phyloP scores from a whole-genome alignment of 2,888 invertebrate species.

The Papilio gigon region DNA sequence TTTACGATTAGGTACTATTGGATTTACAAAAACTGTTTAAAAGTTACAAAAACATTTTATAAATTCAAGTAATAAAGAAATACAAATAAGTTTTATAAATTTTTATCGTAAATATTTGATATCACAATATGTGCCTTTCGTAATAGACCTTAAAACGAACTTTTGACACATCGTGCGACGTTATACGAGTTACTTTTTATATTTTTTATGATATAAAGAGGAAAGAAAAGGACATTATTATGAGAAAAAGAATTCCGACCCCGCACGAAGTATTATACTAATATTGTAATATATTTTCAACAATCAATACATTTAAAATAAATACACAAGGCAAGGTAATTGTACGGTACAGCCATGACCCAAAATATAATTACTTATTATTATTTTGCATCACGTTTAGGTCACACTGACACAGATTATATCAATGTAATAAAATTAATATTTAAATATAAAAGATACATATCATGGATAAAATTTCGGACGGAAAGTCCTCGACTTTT shows the following conservation, averaged over 20 bases:
- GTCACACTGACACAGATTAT: conserved; percentile 20
- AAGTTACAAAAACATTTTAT: too few relatives aligned
- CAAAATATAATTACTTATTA: conserved; percentile 28
- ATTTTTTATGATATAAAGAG: not conserved
- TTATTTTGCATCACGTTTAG: conserved; percentile 20
- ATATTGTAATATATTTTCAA: conserved; percentile 4
- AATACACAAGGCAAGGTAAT: not conserved
- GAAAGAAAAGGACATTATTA: not conserved
- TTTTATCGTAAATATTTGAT: too few relatives aligned
- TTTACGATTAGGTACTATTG: conserved; percentile 1
- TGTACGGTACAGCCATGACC: conserved; percentile 11
- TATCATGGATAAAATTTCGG: not conserved
- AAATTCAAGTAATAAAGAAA: too few relatives aligned
- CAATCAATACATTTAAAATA: conserved; percentile 11
- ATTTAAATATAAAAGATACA: not conserved
- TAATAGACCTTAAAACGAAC: too few relatives aligned
- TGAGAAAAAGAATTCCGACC: not conserved
- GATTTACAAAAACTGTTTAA: not conserved
- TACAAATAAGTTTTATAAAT: too few relatives aligned
- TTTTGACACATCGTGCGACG: too few relatives aligned
- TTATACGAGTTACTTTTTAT: too few relatives aligned
- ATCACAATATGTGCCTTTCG: too few relatives aligned
- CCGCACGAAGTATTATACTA: not conserved
- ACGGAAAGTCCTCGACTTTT: conserved; percentile 38
- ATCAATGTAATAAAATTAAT: conserved; percentile 6